Conservation (phyloP, 2,797 vertebrate species). For the Pygocentrus nattereri region DNA sequence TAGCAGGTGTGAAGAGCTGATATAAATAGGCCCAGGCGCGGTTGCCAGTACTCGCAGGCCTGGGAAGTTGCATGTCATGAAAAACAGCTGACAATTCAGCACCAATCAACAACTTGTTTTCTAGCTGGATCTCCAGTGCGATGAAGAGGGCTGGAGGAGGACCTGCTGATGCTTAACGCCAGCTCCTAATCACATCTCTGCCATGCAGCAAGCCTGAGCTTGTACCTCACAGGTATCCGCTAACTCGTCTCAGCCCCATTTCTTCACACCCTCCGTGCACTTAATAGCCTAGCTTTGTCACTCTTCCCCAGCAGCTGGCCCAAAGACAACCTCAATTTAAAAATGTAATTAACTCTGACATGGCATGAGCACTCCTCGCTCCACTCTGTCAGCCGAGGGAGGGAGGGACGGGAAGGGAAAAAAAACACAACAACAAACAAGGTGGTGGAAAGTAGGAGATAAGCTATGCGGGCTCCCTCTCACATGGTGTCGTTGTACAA, state of each 20-base stretch:
- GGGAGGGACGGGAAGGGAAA: constrained; percentile 62
- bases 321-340: constrained; percentile 82
- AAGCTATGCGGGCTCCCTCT: constrained; percentile 49
- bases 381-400: constrained; percentile 66
- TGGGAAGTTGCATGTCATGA: constrained; percentile 65
- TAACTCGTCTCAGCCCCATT: constrained; percentile 85
- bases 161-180: constrained; percentile 81
- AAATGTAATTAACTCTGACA: constrained; percentile 84
- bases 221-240: constrained; percentile 87
- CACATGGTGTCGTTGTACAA: constrained; percentile 33
- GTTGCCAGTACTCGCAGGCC: constrained; percentile 63
- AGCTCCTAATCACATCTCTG: constrained; percentile 80
- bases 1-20: constrained; percentile 57
- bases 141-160: constrained; percentile 67
- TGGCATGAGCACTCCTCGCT: constrained; percentile 61
- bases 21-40: constrained; percentile 61
- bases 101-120: constrained; percentile 76
- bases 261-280: constrained; percentile 86
- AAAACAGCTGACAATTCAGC: constrained; percentile 67
- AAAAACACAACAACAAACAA: constrained; percentile 59
- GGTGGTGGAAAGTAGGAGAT: constrained; percentile 48
- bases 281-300: constrained; percentile 84
- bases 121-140: constrained; percentile 68
- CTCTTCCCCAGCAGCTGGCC: constrained; percentile 79
- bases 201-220: constrained; percentile 83